Conservation (phyloP, 2,113 vertebrate genomes). For the Leptobrachium leishanense region DNA sequence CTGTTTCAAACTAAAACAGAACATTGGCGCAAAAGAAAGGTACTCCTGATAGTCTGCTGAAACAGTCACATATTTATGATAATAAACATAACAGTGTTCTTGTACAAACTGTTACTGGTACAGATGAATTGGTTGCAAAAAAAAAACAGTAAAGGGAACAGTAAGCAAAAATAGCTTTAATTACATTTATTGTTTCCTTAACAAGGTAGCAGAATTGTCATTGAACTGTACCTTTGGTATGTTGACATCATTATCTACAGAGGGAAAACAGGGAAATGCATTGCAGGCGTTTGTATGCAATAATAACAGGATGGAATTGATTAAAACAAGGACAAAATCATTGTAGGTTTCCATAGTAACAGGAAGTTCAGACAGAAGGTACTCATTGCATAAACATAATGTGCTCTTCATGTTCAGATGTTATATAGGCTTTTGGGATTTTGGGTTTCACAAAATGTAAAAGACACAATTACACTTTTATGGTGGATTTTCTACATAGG, state of each 20-base stretch:
- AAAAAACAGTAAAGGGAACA: background rate
- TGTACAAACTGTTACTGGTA: too few species aligned
- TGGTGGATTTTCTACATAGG: too few species aligned
- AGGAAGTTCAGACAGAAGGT: background rate
- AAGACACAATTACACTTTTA: too few species aligned
- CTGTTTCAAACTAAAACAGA: too few species aligned
- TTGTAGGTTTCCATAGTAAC: conserved; percentile 25
- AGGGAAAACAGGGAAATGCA: background rate
- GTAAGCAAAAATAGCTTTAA: too few species aligned
- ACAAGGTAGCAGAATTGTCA: background rate
- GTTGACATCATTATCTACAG: background rate
- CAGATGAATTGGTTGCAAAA: background rate
- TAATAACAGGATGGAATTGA: conserved; percentile 16
- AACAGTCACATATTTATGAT: too few species aligned
- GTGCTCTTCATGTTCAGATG: background rate
- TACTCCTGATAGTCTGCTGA: too few species aligned
- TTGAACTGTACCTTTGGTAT: conserved; percentile 10
- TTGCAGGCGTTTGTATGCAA: conserved; percentile 18
- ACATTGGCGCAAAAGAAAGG: too few species aligned
- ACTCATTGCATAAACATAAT: conserved; percentile 1
- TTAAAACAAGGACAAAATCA: conserved; percentile 18
- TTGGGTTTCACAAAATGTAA: too few species aligned
- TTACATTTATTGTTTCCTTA: background rate
- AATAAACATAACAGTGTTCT: too few species aligned
- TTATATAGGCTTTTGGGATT: too few species aligned